Percentiles rank a stretch among this genome's conserved stretches.
These are phyloP conservation scores for Drosophila insularis DNA, from an alignment of 1,140 invertebrate genomes.

Conservation along the genomic window DNA sequence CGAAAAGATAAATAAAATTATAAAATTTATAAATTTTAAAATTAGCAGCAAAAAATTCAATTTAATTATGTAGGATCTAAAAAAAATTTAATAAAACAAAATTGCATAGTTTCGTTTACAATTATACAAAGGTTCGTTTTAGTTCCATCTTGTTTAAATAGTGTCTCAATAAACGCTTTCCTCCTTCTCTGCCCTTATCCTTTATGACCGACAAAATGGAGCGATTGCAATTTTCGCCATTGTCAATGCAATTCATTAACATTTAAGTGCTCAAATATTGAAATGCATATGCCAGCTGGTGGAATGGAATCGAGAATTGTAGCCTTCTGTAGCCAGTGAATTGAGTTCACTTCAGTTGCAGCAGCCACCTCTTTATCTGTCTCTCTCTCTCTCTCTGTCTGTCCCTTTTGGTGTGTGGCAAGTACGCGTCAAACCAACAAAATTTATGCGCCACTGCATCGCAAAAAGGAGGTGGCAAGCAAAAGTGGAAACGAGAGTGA, in stretches of 20 bases:
- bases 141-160: not conserved
- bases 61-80: no score
- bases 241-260: constrained; percentile 41
- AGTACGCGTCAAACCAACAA: constrained; percentile 43
- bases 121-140: not conserved
- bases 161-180: constrained; percentile 1
- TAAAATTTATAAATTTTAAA: no score
- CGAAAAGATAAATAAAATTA: no score
- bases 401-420: not conserved
- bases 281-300: constrained; percentile 28
- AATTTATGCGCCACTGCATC: constrained; percentile 68
- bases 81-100: no score
- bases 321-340: no score
- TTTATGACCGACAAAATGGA: not conserved
- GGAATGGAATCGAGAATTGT: not conserved
- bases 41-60: no score
- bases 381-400: not conserved
- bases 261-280: constrained; percentile 41
- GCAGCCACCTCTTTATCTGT: not conserved
- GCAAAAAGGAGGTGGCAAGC: constrained; percentile 8
- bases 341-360: not conserved
- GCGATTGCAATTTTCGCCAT: constrained; percentile 22
- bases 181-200: no score
- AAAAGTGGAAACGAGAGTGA: constrained; percentile 18
- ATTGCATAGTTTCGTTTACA: no score